phyloP scores from a whole-genome alignment of 2,888 invertebrate genomes.

The Drosophila rellima region DNA sequence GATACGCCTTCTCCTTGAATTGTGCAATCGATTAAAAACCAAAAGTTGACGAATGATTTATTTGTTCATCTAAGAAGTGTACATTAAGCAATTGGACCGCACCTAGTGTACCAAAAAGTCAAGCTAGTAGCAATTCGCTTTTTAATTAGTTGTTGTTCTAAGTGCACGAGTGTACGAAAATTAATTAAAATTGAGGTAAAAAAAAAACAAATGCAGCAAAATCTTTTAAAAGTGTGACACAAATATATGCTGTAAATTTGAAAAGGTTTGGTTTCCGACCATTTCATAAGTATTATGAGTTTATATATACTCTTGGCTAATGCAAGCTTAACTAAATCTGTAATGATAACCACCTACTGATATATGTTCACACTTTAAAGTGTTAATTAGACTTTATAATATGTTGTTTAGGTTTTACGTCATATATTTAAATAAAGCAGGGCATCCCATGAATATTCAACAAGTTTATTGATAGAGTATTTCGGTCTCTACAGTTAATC shows the following conservation, averaged over 20 bases:
- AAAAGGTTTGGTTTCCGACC: background rate
- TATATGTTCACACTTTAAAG: constrained; percentile 16
- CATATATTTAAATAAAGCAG: constrained; percentile 8
- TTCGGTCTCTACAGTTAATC: background rate
- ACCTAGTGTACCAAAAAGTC: constrained; percentile 44
- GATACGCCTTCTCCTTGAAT: constrained; percentile 52
- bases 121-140: background rate
- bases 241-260: background rate
- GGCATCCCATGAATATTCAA: constrained; percentile 52
- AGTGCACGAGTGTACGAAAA: constrained; percentile 6
- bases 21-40: constrained; percentile 57
- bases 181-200: constrained; percentile 10
- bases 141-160: constrained; percentile 3
- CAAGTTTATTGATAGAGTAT: background rate
- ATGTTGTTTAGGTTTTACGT: constrained; percentile 4
- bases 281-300: background rate
- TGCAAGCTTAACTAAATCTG: no score
- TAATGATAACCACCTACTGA: constrained; percentile 26
- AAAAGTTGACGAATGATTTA: constrained; percentile 52
- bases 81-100: constrained; percentile 53
- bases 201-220: background rate
- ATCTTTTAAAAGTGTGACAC: background rate
- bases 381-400: constrained; percentile 9
- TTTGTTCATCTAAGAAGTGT: constrained; percentile 54
- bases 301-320: background rate